Evolutionary conservation across 1,140 invertebrate genomes (phyloP).

Genomic region (Trichomalopsis sarcophagae): DNA sequence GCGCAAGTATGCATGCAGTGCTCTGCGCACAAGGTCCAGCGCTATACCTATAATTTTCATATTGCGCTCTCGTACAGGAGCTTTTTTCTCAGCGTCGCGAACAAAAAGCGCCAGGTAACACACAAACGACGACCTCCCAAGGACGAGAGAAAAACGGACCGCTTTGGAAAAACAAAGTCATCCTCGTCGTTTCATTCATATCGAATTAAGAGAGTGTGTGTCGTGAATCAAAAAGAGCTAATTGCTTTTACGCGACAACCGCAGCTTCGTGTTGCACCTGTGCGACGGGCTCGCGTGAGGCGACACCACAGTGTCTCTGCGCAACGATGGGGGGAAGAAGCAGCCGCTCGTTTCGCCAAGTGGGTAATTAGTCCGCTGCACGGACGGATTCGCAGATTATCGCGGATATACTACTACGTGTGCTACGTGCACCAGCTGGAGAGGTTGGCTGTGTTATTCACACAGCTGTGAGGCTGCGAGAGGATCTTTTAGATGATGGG

Average conservation of each 20-base stretch:
- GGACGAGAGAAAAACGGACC: neutral
- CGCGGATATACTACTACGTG: neutral
- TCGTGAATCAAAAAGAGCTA: no score
- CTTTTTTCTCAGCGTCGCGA: neutral
- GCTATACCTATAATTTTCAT: neutral
- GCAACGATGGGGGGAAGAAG: neutral
- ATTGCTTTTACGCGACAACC: neutral
- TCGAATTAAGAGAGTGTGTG: no score
- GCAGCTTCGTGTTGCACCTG: neutral
- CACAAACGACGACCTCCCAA: neutral
- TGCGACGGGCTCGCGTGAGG: neutral
- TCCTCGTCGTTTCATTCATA: neutral
- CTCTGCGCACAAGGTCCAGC: neutral
- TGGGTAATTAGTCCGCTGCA: constrained; percentile 18
- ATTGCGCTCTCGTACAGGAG: neutral
- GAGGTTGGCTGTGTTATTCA: neutral
- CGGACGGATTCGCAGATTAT: constrained; percentile 6
- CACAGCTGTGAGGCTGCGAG: neutral
- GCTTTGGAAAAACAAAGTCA: no score
- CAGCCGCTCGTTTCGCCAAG: constrained; percentile 14
- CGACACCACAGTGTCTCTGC: neutral
- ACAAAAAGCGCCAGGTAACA: neutral
- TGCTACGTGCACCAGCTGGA: neutral
- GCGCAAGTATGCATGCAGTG: neutral
- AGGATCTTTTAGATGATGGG: no score